Percentiles rank a stretch among this genome's conserved stretches.
These are phyloP conservation scores for Tiliqua scincoides DNA, from an alignment of 2,113 vertebrate species.

Conservation along the genomic window DNA sequence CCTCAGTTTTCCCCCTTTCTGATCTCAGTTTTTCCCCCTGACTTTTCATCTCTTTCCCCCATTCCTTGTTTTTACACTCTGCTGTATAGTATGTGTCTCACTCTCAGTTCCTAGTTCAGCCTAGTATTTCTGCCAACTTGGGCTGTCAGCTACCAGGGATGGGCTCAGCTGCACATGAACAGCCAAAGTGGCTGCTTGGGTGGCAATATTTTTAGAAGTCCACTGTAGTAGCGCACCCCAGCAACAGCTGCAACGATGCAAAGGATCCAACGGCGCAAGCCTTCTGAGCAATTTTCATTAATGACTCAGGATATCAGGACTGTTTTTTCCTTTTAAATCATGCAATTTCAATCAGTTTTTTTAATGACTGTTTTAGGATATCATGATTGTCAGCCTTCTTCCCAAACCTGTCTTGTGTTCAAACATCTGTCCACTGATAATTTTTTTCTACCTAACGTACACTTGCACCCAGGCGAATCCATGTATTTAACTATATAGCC, in stretches of 20 bases:
- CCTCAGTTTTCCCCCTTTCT: not conserved
- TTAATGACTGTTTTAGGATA: not conserved
- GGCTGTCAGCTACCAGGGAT: not conserved
- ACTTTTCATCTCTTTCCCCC: not conserved
- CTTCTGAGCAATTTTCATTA: not conserved
- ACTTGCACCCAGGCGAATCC: not conserved
- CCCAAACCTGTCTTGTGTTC: not conserved
- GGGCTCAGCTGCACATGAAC: not conserved
- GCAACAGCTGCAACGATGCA: not conserved
- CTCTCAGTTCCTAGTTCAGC: not conserved
- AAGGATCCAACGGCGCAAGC: not conserved
- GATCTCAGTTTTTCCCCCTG: not conserved
- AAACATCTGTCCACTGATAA: not conserved
- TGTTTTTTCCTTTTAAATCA: not conserved
- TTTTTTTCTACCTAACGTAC: not conserved
- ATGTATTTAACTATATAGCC: not conserved
- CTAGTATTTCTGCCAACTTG: not conserved
- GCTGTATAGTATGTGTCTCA: too few species aligned
- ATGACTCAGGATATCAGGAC: not conserved
- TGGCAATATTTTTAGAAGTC: not conserved
- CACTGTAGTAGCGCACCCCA: not conserved
- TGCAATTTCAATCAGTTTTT: not conserved
- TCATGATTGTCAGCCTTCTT: not conserved
- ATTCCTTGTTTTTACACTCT: not conserved
- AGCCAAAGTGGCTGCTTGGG: too few species aligned